phyloP scores from a whole-genome alignment of 2,113 vertebrate species.

The Tamias sibiricus region DNA sequence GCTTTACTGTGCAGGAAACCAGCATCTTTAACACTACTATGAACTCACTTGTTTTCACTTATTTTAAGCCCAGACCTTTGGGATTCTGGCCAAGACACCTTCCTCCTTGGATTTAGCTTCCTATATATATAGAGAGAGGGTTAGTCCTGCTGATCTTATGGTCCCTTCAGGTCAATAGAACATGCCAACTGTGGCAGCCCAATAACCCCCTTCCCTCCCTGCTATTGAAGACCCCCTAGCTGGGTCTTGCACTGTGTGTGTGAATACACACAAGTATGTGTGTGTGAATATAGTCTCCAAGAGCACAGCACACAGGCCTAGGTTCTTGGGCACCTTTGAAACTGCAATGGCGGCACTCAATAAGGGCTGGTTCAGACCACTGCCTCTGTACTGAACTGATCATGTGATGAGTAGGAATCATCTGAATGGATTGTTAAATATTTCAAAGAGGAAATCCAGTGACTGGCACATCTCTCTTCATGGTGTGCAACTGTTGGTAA shows the following conservation, averaged over 20 bases:
- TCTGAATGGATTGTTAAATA: neutral
- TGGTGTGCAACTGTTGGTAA: neutral
- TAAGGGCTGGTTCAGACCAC: neutral
- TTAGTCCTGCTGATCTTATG: neutral
- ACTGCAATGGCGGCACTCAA: neutral
- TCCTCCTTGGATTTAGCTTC: conserved; percentile 52
- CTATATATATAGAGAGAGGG: neutral
- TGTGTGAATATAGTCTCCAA: neutral
- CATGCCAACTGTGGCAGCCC: neutral
- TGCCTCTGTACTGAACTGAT: neutral
- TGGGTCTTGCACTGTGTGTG: neutral
- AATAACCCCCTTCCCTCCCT: neutral
- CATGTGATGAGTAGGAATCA: neutral
- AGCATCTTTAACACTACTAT: conserved; percentile 41
- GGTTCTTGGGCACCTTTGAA: neutral
- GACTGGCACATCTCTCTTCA: neutral
- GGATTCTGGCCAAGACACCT: conserved; percentile 41
- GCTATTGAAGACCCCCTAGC: neutral
- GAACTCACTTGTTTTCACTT: conserved; percentile 60
- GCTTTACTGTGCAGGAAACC: conserved; percentile 27
- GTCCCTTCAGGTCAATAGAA: neutral
- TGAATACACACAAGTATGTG: neutral
- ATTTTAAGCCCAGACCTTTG: conserved; percentile 52
- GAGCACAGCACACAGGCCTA: neutral
- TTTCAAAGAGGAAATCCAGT: conserved; percentile 25